A percentile compares a stretch with the other conserved stretches of the same genome.
Conservation (phyloP, 2,113 vertebrate genomes). For the Meleagris gallopavo region DNA sequence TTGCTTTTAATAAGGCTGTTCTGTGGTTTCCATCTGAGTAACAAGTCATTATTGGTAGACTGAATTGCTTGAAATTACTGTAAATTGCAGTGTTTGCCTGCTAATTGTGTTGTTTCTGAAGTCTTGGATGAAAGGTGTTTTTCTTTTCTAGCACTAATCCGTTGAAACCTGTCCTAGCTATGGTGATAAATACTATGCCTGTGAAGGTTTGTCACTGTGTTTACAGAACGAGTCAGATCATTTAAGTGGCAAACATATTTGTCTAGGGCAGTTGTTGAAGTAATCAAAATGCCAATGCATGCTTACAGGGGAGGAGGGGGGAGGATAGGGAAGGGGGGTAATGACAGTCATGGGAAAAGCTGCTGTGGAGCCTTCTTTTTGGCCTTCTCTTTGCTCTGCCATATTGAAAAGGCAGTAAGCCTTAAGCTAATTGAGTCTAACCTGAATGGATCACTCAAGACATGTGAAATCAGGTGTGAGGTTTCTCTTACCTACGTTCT, state of each 20-base stretch:
- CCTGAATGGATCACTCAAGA: background rate
- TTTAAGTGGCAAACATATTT: background rate
- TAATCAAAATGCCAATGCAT: background rate
- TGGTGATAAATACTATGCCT: background rate
- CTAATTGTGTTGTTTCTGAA: slow-evolving; percentile 14
- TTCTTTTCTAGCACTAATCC: background rate
- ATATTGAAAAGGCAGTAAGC: background rate
- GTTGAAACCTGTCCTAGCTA: background rate
- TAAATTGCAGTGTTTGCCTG: slow-evolving; percentile 15
- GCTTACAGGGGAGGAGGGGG: too few species aligned
- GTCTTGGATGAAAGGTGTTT: background rate
- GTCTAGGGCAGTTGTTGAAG: background rate
- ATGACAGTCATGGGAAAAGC: background rate
- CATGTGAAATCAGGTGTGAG: background rate
- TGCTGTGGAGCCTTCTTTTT: background rate
- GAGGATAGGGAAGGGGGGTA: too few species aligned
- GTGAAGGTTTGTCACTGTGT: background rate
- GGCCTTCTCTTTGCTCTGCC: background rate
- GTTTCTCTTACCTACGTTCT: background rate
- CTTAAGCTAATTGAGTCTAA: background rate
- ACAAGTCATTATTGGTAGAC: slow-evolving; percentile 23
- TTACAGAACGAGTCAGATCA: background rate
- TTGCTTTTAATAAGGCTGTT: slow-evolving; percentile 51
- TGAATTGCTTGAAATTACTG: slow-evolving; percentile 41
- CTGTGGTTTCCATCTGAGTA: slow-evolving; percentile 19